A percentile compares a stretch with the other conserved stretches of the same genome.
Conservation (phyloP, 2,113 vertebrate genomes). For the Loxodonta africana region DNA sequence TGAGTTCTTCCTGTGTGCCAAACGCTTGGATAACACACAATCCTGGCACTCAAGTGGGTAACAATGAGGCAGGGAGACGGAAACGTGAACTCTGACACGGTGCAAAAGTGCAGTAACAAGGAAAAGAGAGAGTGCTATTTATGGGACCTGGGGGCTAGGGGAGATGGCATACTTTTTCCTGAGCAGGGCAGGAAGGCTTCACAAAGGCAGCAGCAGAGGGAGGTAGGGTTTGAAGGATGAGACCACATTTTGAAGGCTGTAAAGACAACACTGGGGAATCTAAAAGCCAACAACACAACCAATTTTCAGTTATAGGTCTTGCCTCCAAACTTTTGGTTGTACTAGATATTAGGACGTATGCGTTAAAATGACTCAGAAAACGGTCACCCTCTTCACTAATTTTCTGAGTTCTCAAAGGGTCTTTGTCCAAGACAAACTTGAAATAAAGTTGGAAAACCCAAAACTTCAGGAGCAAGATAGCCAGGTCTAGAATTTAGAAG, state of each 20-base stretch:
- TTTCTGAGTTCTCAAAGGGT: slow-evolving; percentile 30
- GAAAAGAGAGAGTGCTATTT: slow-evolving; percentile 67
- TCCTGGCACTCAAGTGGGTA: slow-evolving; percentile 72
- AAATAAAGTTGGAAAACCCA: slow-evolving; percentile 61
- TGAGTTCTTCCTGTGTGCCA: slow-evolving; percentile 78
- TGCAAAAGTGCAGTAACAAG: slow-evolving; percentile 48
- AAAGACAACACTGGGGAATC: neutral
- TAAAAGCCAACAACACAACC: slow-evolving; percentile 16
- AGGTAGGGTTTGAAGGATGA: neutral
- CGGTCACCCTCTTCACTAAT: neutral
- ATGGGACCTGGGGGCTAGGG: neutral
- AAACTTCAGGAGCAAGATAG: neutral
- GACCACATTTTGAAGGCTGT: slow-evolving; percentile 5
- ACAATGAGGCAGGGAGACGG: slow-evolving; percentile 49
- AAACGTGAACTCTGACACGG: slow-evolving; percentile 72
- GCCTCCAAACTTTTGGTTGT: neutral
- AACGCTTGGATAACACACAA: slow-evolving; percentile 76
- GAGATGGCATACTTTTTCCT: slow-evolving; percentile 63
- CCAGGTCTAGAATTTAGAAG: slow-evolving; percentile 14
- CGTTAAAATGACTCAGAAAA: neutral
- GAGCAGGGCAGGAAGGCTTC: slow-evolving; percentile 66
- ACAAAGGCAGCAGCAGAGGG: slow-evolving; percentile 44
- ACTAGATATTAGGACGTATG: neutral
- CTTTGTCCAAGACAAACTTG: slow-evolving; percentile 35
- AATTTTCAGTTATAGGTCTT: neutral